phyloP scores from a whole-genome alignment of 2,797 vertebrate species.

The Betta splendens region DNA sequence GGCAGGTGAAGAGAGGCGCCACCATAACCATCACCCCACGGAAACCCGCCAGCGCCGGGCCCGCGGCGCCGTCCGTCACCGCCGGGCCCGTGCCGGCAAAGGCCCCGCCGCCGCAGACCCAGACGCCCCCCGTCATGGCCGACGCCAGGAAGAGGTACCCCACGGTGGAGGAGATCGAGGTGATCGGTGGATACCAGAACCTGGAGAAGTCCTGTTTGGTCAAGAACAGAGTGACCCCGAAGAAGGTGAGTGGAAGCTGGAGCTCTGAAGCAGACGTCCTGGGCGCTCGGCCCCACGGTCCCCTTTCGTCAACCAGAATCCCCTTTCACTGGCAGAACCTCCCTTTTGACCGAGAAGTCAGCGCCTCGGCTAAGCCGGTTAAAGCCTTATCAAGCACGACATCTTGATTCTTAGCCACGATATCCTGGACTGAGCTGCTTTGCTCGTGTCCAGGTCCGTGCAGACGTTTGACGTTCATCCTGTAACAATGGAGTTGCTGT shows the following conservation, averaged over 20 bases:
- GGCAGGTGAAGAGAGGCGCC: conserved; percentile 83
- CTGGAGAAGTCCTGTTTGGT: conserved; percentile 88
- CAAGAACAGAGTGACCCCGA: conserved; percentile 81
- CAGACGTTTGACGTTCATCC: conserved; percentile 39
- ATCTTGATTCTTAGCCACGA: conserved; percentile 73
- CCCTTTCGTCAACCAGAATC: conserved; percentile 34
- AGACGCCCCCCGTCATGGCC: conserved; percentile 10
- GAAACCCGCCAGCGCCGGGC: conserved; percentile 33
- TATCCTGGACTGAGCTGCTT: conserved; percentile 60
- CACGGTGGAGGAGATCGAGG: conserved; percentile 90
- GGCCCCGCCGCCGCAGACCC: conserved; percentile 41
- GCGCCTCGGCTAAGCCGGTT: conserved; percentile 72
- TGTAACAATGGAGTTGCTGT: not conserved
- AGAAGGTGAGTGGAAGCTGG: conserved; percentile 82
- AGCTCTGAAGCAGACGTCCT: not conserved
- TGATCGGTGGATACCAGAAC: conserved; percentile 91
- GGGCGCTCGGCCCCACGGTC: conserved; percentile 3
- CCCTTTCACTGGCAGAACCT: conserved; percentile 71
- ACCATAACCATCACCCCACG: conserved; percentile 90
- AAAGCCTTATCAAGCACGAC: conserved; percentile 80
- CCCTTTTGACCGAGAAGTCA: conserved; percentile 67
- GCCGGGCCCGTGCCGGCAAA: conserved; percentile 18
- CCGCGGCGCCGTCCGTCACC: conserved; percentile 2
- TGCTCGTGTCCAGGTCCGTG: conserved; percentile 35
- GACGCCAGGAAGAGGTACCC: conserved; percentile 87